Evolutionary conservation across 2,113 vertebrate genomes (phyloP).

Genomic region (Lasiurus borealis): DNA sequence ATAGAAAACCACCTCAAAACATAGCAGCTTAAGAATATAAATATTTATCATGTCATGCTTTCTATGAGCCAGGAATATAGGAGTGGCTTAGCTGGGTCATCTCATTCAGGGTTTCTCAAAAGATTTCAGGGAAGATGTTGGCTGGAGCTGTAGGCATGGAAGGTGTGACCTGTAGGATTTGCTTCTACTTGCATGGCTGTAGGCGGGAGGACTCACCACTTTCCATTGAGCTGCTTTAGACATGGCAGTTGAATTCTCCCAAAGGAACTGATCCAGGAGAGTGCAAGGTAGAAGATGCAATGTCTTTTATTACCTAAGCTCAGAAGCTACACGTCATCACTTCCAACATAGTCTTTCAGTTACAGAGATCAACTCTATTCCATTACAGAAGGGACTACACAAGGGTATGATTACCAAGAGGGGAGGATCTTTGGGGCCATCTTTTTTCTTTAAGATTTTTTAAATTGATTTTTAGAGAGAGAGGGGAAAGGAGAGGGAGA

Average conservation of each 20-base stretch:
- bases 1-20: slow-evolving; percentile 24
- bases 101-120: neutral
- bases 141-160: neutral
- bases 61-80: slow-evolving; percentile 6
- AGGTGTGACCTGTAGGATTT: neutral
- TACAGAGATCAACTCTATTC: neutral
- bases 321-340: neutral
- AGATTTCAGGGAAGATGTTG: slow-evolving; percentile 25
- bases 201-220: neutral
- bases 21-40: neutral
- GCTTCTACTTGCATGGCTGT: neutral
- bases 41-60: neutral
- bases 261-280: slow-evolving; percentile 24
- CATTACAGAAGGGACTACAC: neutral
- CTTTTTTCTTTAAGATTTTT: neutral
- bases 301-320: neutral
- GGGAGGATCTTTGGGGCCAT: neutral
- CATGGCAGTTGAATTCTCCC: neutral
- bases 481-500: too few relatives aligned
- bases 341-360: neutral
- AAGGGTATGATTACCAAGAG: neutral
- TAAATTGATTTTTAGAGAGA: too few relatives aligned
- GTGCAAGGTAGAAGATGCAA: neutral
- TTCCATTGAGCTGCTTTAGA: neutral
- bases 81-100: neutral